Evolutionary conservation across 2,113 vertebrate species (phyloP).

Genomic region (Myiozetetes cayanensis): DNA sequence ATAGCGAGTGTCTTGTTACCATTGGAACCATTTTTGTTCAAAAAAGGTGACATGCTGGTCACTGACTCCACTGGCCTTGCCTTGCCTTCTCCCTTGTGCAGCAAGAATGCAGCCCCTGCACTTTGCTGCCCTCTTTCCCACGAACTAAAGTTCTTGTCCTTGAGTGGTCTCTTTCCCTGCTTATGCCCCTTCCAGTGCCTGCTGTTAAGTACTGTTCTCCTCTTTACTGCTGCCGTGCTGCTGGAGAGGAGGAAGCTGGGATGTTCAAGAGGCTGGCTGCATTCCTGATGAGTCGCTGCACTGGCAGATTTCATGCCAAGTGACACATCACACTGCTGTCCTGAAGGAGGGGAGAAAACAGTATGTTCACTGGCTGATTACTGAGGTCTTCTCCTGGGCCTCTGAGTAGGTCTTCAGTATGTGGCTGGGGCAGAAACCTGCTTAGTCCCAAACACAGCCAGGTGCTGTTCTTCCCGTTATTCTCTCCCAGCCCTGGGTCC

Average conservation of each 20-base stretch:
- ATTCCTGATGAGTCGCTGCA: not conserved
- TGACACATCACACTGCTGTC: fast-evolving
- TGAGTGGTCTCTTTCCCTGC: not conserved
- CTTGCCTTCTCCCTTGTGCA: not conserved
- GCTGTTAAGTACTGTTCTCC: not conserved
- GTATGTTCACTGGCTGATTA: not conserved
- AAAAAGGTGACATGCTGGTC: not conserved
- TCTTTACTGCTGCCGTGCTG: not conserved
- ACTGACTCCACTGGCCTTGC: not conserved
- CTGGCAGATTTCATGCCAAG: not conserved
- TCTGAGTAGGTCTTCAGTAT: not conserved
- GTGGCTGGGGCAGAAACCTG: not conserved
- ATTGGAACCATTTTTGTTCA: conserved; percentile 35
- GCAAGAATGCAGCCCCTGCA: not conserved
- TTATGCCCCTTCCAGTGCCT: not conserved
- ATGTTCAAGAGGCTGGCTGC: not conserved
- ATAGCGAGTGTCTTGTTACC: conserved; percentile 37
- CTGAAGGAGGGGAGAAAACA: not conserved
- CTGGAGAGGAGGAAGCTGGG: not conserved
- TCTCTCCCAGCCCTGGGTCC: not conserved
- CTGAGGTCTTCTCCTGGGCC: not conserved
- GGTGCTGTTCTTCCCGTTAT: not conserved
- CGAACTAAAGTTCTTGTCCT: not conserved
- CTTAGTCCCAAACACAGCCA: not conserved
- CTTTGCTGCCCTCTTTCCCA: conserved; percentile 13